phyloP scores from a whole-genome alignment of 2,113 vertebrate genomes.

The Paraplagusia blochii region DNA sequence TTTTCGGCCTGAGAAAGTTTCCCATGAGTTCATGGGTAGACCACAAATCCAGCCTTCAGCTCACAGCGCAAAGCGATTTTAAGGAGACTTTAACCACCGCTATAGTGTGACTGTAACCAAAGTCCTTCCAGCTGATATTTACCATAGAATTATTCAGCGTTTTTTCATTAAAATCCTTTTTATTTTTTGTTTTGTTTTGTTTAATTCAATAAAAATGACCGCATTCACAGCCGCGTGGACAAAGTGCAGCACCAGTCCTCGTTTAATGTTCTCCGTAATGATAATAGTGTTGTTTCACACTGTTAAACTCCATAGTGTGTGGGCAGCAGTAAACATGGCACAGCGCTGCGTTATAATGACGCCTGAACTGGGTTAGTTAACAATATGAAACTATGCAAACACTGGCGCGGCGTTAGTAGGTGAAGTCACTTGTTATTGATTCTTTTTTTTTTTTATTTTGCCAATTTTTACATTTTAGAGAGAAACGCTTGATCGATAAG shows the following conservation, averaged over 20 bases:
- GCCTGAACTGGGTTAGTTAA: neutral
- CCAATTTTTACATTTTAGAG: neutral
- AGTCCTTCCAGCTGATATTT: conserved; percentile 8
- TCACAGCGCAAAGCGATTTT: conserved; percentile 18
- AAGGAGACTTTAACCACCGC: conserved; percentile 11
- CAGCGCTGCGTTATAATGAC: conserved; percentile 13
- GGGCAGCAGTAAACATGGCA: conserved; percentile 17
- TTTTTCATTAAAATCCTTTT: conserved; percentile 31
- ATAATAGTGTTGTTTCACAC: conserved; percentile 30
- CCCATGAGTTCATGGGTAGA: conserved; percentile 40
- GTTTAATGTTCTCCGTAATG: conserved; percentile 41
- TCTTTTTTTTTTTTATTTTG: neutral
- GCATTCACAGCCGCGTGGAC: conserved; percentile 33
- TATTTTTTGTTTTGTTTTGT: too few species aligned
- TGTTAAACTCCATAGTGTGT: conserved; percentile 3
- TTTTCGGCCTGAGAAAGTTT: conserved; percentile 65
- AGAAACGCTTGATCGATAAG: neutral
- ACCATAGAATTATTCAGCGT: conserved; percentile 24
- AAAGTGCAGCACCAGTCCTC: conserved; percentile 35
- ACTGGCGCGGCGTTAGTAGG: neutral
- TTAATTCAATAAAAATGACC: conserved; percentile 39
- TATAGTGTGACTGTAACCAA: conserved; percentile 8
- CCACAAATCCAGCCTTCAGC: conserved; percentile 46
- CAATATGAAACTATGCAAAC: neutral
- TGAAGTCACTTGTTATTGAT: neutral